Evolutionary conservation across 2,113 vertebrate species (phyloP).

Genomic region (Rattus rattus): DNA sequence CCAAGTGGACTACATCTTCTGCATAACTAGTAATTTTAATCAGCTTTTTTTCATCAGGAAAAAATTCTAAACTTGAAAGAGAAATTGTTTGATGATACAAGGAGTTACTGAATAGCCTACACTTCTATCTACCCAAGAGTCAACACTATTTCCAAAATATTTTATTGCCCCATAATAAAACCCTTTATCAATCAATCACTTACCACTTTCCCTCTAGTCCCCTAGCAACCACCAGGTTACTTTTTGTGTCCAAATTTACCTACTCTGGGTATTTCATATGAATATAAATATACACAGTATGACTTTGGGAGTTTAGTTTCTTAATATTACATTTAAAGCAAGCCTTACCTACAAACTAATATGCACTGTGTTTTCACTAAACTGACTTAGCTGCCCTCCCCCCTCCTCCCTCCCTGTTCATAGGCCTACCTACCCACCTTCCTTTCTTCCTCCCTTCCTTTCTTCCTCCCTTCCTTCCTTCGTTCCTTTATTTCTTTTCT

Average conservation of each 20-base stretch:
- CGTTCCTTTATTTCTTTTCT: too few relatives aligned
- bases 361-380: not conserved
- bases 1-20: not conserved
- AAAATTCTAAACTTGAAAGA: not conserved
- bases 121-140: not conserved
- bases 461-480: too few relatives aligned
- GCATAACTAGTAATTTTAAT: not conserved
- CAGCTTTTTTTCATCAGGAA: slow-evolving; percentile 9
- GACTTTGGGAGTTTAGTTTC: not conserved
- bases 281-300: not conserved
- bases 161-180: slow-evolving; percentile 38
- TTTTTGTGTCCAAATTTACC: slow-evolving; percentile 14
- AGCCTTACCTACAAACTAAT: not conserved
- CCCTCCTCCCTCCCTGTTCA: not conserved
- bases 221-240: not conserved
- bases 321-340: not conserved
- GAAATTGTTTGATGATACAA: not conserved
- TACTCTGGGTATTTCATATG: slow-evolving; percentile 34
- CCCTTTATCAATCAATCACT: not conserved
- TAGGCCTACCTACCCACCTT: not conserved
- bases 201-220: not conserved
- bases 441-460: not conserved
- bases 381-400: not conserved
- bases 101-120: not conserved
- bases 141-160: not conserved